Evolutionary conservation across 2,888 invertebrate species (phyloP).

Genomic region (Aleiodes alternator): DNA sequence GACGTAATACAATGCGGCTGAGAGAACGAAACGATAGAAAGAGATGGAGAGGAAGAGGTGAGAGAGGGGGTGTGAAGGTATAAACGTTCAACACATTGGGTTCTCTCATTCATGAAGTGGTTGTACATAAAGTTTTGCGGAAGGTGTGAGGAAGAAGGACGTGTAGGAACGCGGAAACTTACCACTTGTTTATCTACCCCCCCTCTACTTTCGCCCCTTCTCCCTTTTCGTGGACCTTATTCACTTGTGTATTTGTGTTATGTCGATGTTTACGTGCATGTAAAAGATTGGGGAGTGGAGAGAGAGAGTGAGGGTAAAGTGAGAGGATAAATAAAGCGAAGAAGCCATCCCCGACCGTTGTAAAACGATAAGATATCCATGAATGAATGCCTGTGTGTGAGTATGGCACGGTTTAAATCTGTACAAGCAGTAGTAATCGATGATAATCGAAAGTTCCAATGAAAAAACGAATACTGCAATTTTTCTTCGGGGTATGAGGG

Average conservation of each 20-base stretch:
- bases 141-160: constrained; percentile 57
- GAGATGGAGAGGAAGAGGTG: constrained; percentile 44
- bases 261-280: constrained; percentile 18
- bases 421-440: background rate
- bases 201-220: constrained; percentile 24
- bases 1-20: constrained; percentile 48
- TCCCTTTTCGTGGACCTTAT: background rate
- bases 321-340: constrained; percentile 38
- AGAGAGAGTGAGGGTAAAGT: constrained; percentile 31
- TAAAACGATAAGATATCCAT: constrained; percentile 64
- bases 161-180: constrained; percentile 54
- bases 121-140: constrained; percentile 48
- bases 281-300: background rate
- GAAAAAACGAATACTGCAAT: no score
- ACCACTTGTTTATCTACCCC: constrained; percentile 23
- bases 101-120: constrained; percentile 66
- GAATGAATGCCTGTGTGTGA: constrained; percentile 63
- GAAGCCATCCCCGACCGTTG: constrained; percentile 38
- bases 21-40: constrained; percentile 47
- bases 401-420: constrained; percentile 44
- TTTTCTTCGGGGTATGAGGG: no score
- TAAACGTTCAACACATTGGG: constrained; percentile 64
- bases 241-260: constrained; percentile 10
- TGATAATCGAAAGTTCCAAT: no score
- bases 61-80: constrained; percentile 56